Conservation (phyloP, 1,140 invertebrate genomes). For the Drosophila teissieri region DNA sequence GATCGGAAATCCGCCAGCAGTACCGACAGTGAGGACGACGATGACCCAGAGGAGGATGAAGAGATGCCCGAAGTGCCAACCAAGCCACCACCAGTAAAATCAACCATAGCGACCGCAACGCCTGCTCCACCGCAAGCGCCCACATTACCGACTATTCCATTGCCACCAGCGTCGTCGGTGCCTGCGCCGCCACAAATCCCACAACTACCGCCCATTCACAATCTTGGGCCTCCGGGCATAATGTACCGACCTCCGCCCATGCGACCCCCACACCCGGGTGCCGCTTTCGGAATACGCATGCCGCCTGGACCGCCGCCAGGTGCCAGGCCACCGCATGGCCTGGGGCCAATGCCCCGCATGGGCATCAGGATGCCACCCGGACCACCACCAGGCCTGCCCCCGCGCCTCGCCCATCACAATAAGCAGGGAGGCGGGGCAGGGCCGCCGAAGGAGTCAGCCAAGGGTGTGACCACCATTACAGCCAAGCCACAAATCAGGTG, state of each 20-base stretch:
- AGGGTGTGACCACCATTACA: slow-evolving; percentile 90
- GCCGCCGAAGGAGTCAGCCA: slow-evolving; percentile 84
- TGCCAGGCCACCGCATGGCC: slow-evolving; percentile 86
- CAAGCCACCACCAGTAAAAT: slow-evolving; percentile 27
- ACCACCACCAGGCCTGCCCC: slow-evolving; percentile 88
- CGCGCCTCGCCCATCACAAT: slow-evolving; percentile 81
- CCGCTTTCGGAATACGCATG: slow-evolving; percentile 82
- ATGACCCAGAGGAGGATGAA: slow-evolving; percentile 36
- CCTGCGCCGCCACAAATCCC: slow-evolving; percentile 73
- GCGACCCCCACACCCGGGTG: slow-evolving; percentile 77
- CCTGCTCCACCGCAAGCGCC: slow-evolving; percentile 54
- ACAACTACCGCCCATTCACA: slow-evolving; percentile 68
- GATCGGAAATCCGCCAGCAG: slow-evolving; percentile 55
- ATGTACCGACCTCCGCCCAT: slow-evolving; percentile 88
- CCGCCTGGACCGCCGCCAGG: slow-evolving; percentile 89
- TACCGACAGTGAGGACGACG: slow-evolving; percentile 44
- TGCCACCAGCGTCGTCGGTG: slow-evolving; percentile 45
- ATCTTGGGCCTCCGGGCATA: slow-evolving; percentile 81
- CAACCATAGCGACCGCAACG: slow-evolving; percentile 8
- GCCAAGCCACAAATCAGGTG: slow-evolving; percentile 96
- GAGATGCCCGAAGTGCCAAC: slow-evolving; percentile 22
- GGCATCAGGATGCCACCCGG: slow-evolving; percentile 87
- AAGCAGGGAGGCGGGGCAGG: slow-evolving; percentile 50
- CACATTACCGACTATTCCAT: slow-evolving; percentile 53
- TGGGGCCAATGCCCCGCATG: slow-evolving; percentile 86